Evolutionary conservation across 2,888 invertebrate species (phyloP).

Genomic region (Andricus curvator): DNA sequence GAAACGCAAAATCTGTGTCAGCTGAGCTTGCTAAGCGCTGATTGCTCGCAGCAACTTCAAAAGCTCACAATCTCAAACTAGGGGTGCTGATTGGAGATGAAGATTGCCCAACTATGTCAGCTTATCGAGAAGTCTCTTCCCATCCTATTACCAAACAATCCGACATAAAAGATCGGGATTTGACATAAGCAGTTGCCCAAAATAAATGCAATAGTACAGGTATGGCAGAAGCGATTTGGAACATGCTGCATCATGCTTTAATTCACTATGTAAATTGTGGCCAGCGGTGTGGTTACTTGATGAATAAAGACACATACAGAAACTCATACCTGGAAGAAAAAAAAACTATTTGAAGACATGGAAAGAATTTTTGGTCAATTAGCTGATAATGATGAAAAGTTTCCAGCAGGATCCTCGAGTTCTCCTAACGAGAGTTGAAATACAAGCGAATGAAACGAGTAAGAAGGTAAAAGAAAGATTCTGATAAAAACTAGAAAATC

Average conservation of each 20-base stretch:
- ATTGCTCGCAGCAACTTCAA: conserved; percentile 24
- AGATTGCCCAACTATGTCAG: conserved; percentile 42
- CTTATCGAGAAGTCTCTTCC: conserved; percentile 40
- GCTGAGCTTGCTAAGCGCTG: conserved; percentile 41
- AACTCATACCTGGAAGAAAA: conserved; percentile 8
- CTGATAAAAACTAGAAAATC: background rate
- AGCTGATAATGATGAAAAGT: conserved; percentile 42
- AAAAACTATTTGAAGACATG: conserved; percentile 40
- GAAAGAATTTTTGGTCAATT: conserved; percentile 43
- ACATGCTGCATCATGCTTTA: too few relatives aligned
- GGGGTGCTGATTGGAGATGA: conserved; percentile 49
- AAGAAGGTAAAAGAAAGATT: background rate
- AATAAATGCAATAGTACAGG: background rate
- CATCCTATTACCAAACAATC: conserved; percentile 48
- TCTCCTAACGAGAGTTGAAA: too few relatives aligned
- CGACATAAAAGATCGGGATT: conserved; percentile 44
- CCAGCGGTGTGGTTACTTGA: conserved; percentile 46
- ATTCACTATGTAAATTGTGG: too few relatives aligned
- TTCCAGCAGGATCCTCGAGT: conserved; percentile 8
- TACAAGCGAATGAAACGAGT: conserved; percentile 10
- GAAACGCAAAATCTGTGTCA: conserved; percentile 46
- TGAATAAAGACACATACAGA: background rate
- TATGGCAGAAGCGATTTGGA: conserved; percentile 44
- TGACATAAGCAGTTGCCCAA: too few relatives aligned
- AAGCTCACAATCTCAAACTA: conserved; percentile 42